Evolutionary conservation across 2,888 invertebrate species (phyloP).

Genomic region (Acleris literana): DNA sequence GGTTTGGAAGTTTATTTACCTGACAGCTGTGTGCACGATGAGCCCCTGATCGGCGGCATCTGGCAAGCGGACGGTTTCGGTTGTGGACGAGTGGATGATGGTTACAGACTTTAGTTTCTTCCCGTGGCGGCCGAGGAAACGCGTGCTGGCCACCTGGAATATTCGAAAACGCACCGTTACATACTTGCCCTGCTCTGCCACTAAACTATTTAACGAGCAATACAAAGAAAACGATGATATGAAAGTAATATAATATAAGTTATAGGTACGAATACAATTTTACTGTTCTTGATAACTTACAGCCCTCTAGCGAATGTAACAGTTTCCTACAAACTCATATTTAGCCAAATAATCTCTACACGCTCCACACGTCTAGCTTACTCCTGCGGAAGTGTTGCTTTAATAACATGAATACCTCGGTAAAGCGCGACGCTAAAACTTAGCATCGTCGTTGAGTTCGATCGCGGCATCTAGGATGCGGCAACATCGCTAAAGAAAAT

Average conservation of each 20-base stretch:
- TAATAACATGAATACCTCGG: conserved; percentile 25
- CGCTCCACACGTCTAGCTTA: conserved; percentile 17
- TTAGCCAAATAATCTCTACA: background rate
- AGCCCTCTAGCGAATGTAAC: background rate
- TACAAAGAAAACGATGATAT: background rate
- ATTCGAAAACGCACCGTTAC: conserved; percentile 40
- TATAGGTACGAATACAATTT: too few relatives aligned
- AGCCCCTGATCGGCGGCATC: conserved; percentile 89
- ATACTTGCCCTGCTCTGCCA: background rate
- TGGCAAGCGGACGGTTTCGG: conserved; percentile 93
- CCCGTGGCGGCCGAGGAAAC: conserved; percentile 91
- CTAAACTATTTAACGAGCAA: background rate
- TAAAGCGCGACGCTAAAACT: conserved; percentile 48
- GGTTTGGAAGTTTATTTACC: conserved; percentile 53
- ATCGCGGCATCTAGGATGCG: conserved; percentile 57
- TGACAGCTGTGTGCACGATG: conserved; percentile 93
- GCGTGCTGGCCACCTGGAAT: conserved; percentile 89
- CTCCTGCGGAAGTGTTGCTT: conserved; percentile 23
- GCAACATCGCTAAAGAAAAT: conserved; percentile 67
- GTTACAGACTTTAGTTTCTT: conserved; percentile 93
- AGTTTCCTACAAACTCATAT: background rate
- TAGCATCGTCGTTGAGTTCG: conserved; percentile 58
- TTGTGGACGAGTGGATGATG: conserved; percentile 94
- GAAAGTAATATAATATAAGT: too few relatives aligned
- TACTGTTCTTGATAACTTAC: background rate